A percentile compares a stretch with the other conserved stretches of the same genome.
Conservation (phyloP, 1,140 invertebrate species). For the Cherax quadricarinatus region DNA sequence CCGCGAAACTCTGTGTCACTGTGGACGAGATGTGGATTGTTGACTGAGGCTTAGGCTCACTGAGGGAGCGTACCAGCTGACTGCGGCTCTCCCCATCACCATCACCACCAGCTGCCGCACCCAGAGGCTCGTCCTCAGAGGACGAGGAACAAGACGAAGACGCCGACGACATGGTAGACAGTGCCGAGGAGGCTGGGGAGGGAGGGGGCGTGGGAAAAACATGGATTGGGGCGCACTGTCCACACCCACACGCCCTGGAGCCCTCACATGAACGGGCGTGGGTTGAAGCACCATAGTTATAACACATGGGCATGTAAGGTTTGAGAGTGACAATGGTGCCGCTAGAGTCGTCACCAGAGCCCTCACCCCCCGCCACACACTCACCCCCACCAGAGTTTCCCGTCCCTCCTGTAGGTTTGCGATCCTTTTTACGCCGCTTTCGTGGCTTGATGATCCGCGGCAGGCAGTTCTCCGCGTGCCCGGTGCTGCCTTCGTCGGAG, state of each 20-base stretch:
- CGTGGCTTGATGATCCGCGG: slow-evolving; percentile 92
- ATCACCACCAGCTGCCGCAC: neutral
- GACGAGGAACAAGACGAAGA: slow-evolving; percentile 55
- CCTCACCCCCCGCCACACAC: slow-evolving; percentile 74
- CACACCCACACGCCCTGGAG: slow-evolving; percentile 56
- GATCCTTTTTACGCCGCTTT: slow-evolving; percentile 92
- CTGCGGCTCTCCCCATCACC: slow-evolving; percentile 16
- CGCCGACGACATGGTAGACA: slow-evolving; percentile 44
- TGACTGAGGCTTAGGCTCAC: slow-evolving; percentile 38
- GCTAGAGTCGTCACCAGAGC: slow-evolving; percentile 42
- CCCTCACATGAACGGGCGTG: slow-evolving; percentile 17
- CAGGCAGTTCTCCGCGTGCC: slow-evolving; percentile 76
- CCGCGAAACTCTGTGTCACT: slow-evolving; percentile 48
- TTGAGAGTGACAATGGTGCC: slow-evolving; percentile 76
- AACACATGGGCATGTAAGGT: slow-evolving; percentile 76
- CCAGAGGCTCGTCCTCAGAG: slow-evolving; percentile 51
- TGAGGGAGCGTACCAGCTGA: slow-evolving; percentile 46
- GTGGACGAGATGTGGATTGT: slow-evolving; percentile 56
- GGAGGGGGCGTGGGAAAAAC: slow-evolving; percentile 71
- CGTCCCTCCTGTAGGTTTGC: slow-evolving; percentile 80
- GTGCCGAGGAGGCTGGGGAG: slow-evolving; percentile 71
- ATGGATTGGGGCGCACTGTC: slow-evolving; percentile 62
- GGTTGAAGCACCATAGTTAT: slow-evolving; percentile 74
- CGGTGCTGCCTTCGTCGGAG: slow-evolving; percentile 63
- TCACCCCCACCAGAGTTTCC: slow-evolving; percentile 74